phyloP scores from a whole-genome alignment of 2,113 vertebrate genomes.

The Psittacara wagleri region DNA sequence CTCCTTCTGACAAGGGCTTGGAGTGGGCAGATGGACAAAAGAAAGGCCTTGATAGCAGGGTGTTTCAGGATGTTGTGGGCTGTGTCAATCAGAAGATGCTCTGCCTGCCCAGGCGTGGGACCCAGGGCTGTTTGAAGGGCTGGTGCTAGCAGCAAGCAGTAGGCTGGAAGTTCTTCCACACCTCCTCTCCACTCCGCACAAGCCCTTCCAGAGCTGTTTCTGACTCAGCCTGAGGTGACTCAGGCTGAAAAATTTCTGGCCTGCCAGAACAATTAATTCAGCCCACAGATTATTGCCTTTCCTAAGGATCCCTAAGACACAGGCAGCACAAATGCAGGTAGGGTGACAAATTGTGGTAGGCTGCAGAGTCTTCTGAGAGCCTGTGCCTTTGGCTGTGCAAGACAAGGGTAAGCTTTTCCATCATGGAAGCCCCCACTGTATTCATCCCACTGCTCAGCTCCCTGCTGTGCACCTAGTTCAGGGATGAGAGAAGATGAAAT shows the following conservation, averaged over 20 bases:
- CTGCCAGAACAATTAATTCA: conserved; percentile 34
- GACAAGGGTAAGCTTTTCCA: background rate
- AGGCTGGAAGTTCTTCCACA: background rate
- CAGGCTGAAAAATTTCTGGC: background rate
- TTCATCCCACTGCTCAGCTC: background rate
- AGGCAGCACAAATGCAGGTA: rapidly evolving
- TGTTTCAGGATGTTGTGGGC: background rate
- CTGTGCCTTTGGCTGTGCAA: background rate
- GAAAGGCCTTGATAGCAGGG: background rate
- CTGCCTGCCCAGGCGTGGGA: rapidly evolving
- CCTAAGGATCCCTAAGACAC: background rate
- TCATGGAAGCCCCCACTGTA: rapidly evolving
- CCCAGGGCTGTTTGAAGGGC: background rate
- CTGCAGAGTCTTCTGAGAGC: background rate
- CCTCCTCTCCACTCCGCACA: rapidly evolving
- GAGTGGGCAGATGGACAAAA: background rate
- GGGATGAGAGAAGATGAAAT: background rate
- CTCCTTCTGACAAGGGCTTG: background rate
- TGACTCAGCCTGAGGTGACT: background rate
- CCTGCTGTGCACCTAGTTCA: background rate
- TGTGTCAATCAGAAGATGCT: background rate
- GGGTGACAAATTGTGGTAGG: rapidly evolving
- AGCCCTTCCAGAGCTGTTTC: background rate
- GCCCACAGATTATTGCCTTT: background rate
- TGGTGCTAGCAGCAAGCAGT: background rate